phyloP scores from a whole-genome alignment of 2,113 vertebrate species.

The Saimiri boliviensis region DNA sequence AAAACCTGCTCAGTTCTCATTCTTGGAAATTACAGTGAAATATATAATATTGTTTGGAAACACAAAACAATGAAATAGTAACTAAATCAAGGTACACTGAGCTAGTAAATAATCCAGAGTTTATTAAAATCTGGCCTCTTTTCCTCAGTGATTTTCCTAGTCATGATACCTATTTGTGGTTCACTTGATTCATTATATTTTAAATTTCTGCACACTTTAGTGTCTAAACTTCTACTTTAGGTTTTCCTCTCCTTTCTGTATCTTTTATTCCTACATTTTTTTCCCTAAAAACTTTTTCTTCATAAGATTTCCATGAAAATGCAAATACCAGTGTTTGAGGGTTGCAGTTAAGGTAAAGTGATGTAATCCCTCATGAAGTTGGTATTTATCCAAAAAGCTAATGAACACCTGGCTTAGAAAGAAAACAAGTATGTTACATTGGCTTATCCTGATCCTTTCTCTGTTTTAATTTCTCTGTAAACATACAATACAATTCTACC shows the following conservation, averaged over 20 bases:
- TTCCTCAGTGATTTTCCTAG: neutral
- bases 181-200: neutral
- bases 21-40: neutral
- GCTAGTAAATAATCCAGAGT: neutral
- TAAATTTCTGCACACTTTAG: neutral
- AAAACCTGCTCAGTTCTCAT: neutral
- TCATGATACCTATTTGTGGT: fast-evolving
- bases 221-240: neutral
- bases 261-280: neutral
- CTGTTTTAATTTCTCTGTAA: neutral
- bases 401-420: neutral
- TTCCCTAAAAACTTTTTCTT: no score
- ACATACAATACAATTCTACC: neutral
- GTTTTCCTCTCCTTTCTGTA: neutral
- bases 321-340: neutral
- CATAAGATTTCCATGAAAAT: neutral
- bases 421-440: neutral
- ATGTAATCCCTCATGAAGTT: neutral
- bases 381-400: neutral
- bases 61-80: neutral
- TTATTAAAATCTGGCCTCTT: neutral
- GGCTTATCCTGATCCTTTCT: neutral
- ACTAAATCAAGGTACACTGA: neutral
- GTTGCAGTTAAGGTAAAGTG: neutral
- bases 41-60: neutral